Evolutionary conservation across 2,797 vertebrate genomes (phyloP).

Genomic region (Acestrorhynchus altus): DNA sequence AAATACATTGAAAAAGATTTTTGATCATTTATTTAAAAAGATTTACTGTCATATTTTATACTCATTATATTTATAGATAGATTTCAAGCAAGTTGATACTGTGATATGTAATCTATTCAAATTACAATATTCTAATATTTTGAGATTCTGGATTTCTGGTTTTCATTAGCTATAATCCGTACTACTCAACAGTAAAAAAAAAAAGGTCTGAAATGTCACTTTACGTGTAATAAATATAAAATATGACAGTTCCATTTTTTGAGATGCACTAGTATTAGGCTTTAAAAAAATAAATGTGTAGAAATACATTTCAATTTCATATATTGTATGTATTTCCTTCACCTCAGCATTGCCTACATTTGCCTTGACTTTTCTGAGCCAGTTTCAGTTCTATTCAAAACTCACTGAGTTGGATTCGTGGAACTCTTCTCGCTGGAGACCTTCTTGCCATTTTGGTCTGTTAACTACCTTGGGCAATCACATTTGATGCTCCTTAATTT

Average conservation of each 20-base stretch:
- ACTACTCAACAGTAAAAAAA: too few relatives aligned
- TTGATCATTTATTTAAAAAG: too few relatives aligned
- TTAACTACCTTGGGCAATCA: conserved; percentile 84
- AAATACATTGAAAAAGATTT: too few relatives aligned
- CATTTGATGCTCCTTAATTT: conserved; percentile 97
- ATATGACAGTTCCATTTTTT: not conserved
- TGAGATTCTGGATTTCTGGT: too few relatives aligned
- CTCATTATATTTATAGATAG: too few relatives aligned
- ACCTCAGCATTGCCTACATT: conserved; percentile 3
- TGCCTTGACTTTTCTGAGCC: not conserved
- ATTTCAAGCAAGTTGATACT: too few relatives aligned
- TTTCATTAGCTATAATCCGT: too few relatives aligned
- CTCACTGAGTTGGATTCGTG: conserved; percentile 9
- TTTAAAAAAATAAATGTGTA: not conserved
- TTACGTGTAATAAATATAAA: not conserved
- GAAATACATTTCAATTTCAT: not conserved
- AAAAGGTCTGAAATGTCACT: too few relatives aligned
- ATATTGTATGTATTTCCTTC: not conserved
- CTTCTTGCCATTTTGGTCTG: conserved; percentile 57
- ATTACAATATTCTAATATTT: too few relatives aligned
- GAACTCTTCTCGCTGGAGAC: conserved; percentile 37
- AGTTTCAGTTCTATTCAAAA: conserved; percentile 7
- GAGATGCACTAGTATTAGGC: too few relatives aligned
- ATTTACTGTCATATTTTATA: too few relatives aligned
- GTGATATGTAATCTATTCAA: too few relatives aligned